Conservation (phyloP, 2,888 invertebrate genomes). For the Megalurothrips usitatus region DNA sequence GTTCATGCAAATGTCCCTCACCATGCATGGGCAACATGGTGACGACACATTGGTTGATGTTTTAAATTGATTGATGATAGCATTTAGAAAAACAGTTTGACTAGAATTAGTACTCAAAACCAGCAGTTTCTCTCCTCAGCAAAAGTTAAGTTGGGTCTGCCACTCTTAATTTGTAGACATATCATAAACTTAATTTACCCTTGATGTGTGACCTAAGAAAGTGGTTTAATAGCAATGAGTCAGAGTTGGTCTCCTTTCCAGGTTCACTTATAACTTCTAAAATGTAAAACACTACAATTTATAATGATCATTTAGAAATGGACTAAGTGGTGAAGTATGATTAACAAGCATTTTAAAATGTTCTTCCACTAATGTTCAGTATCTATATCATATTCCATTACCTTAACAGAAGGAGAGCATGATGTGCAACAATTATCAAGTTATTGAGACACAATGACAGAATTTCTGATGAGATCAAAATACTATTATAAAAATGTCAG, state of each 20-base stretch:
- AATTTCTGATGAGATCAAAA: neutral
- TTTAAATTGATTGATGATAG: too few species aligned
- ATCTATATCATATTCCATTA: neutral
- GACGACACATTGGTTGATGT: too few species aligned
- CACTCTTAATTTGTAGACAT: neutral
- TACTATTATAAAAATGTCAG: neutral
- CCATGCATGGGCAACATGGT: too few species aligned
- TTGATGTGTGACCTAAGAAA: neutral
- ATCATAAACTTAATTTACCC: neutral
- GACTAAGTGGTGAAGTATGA: neutral
- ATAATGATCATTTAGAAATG: neutral
- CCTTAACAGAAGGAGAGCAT: neutral
- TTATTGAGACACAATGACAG: neutral
- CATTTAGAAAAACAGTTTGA: too few species aligned
- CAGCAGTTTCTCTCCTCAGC: too few species aligned
- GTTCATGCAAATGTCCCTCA: too few species aligned
- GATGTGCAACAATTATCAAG: neutral
- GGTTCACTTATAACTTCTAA: neutral
- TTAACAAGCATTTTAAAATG: neutral
- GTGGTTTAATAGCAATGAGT: neutral
- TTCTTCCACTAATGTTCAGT: neutral
- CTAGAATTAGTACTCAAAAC: too few species aligned
- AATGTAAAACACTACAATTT: neutral
- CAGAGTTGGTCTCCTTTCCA: neutral
- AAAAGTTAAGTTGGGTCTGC: neutral